Percentiles rank a stretch among this genome's conserved stretches.
Conservation (phyloP, 1,140 invertebrate species). For the Drosophila bocqueti region DNA sequence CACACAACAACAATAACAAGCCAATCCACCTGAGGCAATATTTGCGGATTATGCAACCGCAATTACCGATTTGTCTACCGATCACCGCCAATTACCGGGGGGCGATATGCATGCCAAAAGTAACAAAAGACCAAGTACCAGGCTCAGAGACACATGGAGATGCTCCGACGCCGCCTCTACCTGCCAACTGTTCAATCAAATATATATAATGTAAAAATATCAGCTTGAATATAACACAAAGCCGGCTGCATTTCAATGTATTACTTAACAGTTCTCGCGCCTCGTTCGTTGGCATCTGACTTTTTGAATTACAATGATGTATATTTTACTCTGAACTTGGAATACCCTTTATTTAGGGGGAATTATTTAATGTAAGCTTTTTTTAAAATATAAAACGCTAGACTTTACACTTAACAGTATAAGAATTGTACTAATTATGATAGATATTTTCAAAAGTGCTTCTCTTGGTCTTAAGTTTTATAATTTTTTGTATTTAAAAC, state of each 20-base stretch:
- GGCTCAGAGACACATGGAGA: neutral
- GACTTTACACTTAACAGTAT: no score
- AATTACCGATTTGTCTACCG: constrained; percentile 50
- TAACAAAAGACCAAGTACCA: constrained; percentile 9
- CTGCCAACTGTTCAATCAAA: constrained; percentile 43
- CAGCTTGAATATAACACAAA: constrained; percentile 12
- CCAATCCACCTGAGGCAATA: constrained; percentile 47
- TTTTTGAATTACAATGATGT: neutral
- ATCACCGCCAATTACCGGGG: constrained; percentile 35
- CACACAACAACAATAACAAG: constrained; percentile 3
- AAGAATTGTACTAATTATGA: no score
- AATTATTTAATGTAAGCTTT: no score
- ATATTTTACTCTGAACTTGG: neutral
- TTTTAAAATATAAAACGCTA: no score
- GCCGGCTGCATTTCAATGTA: constrained; percentile 20
- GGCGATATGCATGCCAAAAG: constrained; percentile 44
- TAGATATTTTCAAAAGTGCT: no score
- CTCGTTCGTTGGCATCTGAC: constrained; percentile 39
- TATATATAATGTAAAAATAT: constrained; percentile 27
- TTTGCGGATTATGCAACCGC: constrained; percentile 40
- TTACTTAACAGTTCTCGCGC: constrained; percentile 36
- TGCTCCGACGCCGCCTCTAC: constrained; percentile 7
- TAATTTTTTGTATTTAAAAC: no score
- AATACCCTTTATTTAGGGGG: neutral
- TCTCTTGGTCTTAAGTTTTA: no score